Evolutionary conservation across 2,113 vertebrate species (phyloP).

Genomic region (Hemiscyllium ocellatum): DNA sequence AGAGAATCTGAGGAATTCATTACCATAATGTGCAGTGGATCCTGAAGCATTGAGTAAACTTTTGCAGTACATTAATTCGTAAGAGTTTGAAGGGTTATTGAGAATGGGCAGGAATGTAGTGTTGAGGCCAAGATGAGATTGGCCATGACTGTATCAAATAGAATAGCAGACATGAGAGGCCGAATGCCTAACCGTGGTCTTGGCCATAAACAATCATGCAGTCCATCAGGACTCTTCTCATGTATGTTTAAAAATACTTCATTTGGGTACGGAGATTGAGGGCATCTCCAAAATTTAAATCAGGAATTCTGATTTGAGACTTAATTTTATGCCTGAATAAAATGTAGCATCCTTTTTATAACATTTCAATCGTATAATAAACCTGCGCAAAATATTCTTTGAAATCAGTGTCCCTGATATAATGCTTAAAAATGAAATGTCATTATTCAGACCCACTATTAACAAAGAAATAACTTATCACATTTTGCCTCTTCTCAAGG

Average conservation of each 20-base stretch:
- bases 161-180: too few relatives aligned
- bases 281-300: not conserved
- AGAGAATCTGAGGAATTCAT: too few relatives aligned
- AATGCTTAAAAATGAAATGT: not conserved
- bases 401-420: not conserved
- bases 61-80: too few relatives aligned
- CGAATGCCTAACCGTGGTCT: too few relatives aligned
- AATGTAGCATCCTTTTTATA: not conserved
- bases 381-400: not conserved
- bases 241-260: not conserved
- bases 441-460: not conserved
- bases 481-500: too few relatives aligned
- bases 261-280: not conserved
- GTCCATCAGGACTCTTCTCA: not conserved
- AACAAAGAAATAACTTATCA: not conserved
- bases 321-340: not conserved
- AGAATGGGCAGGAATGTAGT: too few relatives aligned
- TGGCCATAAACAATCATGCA: not conserved
- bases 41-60: too few relatives aligned
- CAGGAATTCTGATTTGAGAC: not conserved
- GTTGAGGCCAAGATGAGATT: too few relatives aligned
- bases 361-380: not conserved
- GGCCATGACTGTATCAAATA: too few relatives aligned
- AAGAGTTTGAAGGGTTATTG: too few relatives aligned
- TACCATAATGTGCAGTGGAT: too few relatives aligned